phyloP scores from a whole-genome alignment of 2,797 vertebrate genomes.

The Bucorvus abyssinicus region DNA sequence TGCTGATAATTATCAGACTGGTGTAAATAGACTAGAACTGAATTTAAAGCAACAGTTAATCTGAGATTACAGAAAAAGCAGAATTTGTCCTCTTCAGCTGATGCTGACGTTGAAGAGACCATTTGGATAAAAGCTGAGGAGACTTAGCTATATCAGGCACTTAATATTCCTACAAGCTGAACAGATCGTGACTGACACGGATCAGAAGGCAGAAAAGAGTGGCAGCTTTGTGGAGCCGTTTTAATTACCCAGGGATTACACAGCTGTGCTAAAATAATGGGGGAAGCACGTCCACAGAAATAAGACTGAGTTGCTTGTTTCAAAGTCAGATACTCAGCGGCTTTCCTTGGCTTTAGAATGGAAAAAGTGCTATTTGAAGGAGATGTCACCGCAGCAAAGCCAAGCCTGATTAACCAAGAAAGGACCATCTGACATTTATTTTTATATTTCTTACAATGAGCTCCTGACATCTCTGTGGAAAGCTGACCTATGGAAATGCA shows the following conservation, averaged over 20 bases:
- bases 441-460: background rate
- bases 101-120: background rate
- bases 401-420: slow-evolving; percentile 6
- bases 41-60: slow-evolving; percentile 29
- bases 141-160: slow-evolving; percentile 25
- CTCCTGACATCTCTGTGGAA: background rate
- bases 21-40: background rate
- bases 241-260: slow-evolving; percentile 63
- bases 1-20: background rate
- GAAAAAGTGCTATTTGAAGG: background rate
- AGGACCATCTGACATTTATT: background rate
- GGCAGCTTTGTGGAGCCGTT: background rate
- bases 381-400: background rate
- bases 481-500: background rate
- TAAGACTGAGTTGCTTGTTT: background rate
- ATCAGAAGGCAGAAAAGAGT: slow-evolving; percentile 30
- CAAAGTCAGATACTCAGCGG: background rate
- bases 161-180: slow-evolving; percentile 23
- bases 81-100: background rate
- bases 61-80: slow-evolving; percentile 8
- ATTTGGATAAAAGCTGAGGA: slow-evolving; percentile 32
- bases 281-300: background rate
- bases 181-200: background rate
- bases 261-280: slow-evolving; percentile 34
- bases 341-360: background rate